These are phyloP conservation scores for Oophaga pumilio DNA, from an alignment of 2,113 vertebrate species.

Conservation along the genomic window DNA sequence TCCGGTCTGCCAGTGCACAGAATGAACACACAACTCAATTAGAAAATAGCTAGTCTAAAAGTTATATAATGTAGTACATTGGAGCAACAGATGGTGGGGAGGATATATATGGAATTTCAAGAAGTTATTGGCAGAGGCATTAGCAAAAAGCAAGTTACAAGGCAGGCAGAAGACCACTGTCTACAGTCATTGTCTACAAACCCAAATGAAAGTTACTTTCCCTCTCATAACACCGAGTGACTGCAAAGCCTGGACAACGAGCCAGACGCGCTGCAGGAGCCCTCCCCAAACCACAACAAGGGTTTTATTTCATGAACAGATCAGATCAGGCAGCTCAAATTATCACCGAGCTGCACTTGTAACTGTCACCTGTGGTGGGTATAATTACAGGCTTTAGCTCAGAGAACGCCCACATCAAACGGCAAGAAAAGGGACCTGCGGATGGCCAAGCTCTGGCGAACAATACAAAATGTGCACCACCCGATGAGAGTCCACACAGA, in stretches of 20 bases:
- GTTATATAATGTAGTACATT: no score
- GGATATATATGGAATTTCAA: no score
- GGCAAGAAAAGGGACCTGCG: constrained; percentile 73
- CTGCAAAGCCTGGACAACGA: background rate
- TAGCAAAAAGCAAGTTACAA: no score
- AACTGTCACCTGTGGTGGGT: constrained; percentile 84
- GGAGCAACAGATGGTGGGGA: no score
- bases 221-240: background rate
- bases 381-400: constrained; percentile 86
- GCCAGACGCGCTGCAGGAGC: constrained; percentile 45
- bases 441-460: constrained; percentile 73
- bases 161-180: no score
- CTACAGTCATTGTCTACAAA: background rate
- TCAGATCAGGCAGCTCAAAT: constrained; percentile 81
- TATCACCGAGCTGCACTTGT: constrained; percentile 79
- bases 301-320: constrained; percentile 73
- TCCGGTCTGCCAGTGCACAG: no score
- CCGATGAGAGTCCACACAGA: constrained; percentile 72
- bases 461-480: constrained; percentile 68
- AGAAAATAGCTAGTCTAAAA: no score
- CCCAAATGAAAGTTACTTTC: background rate
- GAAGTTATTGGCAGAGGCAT: no score
- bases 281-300: constrained; percentile 76
- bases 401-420: constrained; percentile 76
- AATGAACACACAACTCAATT: no score